Evolutionary conservation across 2,113 vertebrate species (phyloP).

Genomic region (Sorex fumeus): DNA sequence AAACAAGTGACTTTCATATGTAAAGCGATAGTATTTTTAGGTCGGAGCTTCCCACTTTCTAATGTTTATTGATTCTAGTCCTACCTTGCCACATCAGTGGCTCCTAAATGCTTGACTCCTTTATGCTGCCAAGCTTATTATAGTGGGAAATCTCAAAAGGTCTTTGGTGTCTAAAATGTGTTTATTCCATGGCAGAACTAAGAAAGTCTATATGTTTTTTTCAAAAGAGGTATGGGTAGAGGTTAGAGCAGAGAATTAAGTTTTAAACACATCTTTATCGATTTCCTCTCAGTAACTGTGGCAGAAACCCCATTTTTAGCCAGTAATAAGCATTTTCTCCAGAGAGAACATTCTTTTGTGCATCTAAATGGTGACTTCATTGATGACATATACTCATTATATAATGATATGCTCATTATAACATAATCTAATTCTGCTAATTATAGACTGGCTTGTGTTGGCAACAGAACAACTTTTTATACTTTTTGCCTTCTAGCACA

Average conservation of each 20-base stretch:
- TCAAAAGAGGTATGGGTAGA: background rate
- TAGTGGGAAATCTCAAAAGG: background rate
- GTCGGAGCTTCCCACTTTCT: background rate
- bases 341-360: background rate
- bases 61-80: background rate
- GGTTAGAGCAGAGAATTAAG: background rate
- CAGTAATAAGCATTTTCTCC: constrained; percentile 2
- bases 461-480: background rate
- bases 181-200: background rate
- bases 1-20: background rate
- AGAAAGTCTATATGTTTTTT: background rate
- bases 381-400: background rate
- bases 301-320: background rate
- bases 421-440: background rate
- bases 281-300: background rate
- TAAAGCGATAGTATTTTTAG: constrained; percentile 1
- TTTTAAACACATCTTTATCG: background rate
- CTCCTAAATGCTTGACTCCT: background rate
- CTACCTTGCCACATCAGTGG: background rate
- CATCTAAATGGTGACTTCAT: background rate
- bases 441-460: constrained; percentile 32
- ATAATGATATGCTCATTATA: background rate
- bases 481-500: constrained; percentile 33
- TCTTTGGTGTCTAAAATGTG: background rate
- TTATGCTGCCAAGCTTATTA: background rate